A percentile compares a stretch with the other conserved stretches of the same genome.
Evolutionary conservation across 2,797 vertebrate species (phyloP).

Genomic region (Monodelphis domestica): DNA sequence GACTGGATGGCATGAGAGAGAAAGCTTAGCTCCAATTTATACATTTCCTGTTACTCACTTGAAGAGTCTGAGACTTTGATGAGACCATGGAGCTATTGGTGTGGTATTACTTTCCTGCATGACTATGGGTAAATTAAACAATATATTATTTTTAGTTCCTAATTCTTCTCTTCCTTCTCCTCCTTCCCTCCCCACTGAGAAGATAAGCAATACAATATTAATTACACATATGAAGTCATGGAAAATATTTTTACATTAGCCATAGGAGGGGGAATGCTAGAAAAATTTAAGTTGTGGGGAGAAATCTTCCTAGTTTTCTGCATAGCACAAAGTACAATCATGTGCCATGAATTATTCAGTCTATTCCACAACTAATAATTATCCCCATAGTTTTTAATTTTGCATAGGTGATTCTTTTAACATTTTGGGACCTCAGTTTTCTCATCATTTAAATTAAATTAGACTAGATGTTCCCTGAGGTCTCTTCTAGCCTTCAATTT

Average conservation of each 20-base stretch:
- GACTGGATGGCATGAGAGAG: background rate
- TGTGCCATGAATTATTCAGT: too few relatives aligned
- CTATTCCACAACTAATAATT: too few relatives aligned
- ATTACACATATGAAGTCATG: background rate
- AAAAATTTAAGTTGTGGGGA: background rate
- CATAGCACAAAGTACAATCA: too few relatives aligned
- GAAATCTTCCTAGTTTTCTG: too few relatives aligned
- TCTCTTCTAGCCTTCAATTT: too few relatives aligned
- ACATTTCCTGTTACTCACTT: background rate
- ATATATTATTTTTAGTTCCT: background rate
- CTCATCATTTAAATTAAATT: too few relatives aligned
- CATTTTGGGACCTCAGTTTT: too few relatives aligned
- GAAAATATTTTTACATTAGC: background rate
- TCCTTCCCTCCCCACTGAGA: background rate
- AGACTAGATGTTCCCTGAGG: too few relatives aligned
- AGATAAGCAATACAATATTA: background rate
- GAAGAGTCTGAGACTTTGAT: background rate
- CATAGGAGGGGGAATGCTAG: background rate
- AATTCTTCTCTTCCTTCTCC: background rate
- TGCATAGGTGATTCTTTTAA: too few relatives aligned
- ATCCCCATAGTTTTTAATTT: too few relatives aligned
- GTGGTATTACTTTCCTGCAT: background rate
- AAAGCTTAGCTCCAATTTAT: background rate
- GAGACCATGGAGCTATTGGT: background rate
- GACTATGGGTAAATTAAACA: background rate